Evolutionary conservation across 2,888 invertebrate genomes (phyloP).

Genomic region (Pycnomerus fuliginosus): DNA sequence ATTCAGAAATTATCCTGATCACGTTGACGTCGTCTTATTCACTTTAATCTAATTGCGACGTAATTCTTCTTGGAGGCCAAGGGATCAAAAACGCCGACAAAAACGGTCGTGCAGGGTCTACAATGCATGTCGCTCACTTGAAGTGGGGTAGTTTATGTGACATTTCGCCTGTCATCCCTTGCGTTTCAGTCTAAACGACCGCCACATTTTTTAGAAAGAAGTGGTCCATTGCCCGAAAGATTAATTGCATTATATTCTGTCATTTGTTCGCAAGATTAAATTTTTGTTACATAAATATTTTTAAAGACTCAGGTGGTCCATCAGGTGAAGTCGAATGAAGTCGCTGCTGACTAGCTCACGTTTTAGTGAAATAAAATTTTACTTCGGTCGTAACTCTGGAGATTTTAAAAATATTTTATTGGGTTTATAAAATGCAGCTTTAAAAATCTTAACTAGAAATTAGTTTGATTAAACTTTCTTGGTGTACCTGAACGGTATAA

Average conservation of each 20-base stretch:
- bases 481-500: too few species aligned
- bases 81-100: slow-evolving; percentile 28
- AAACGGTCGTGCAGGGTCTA: slow-evolving; percentile 25
- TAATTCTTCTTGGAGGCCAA: slow-evolving; percentile 15
- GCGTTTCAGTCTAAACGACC: slow-evolving; percentile 29
- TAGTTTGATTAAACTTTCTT: too few species aligned
- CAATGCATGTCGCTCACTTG: slow-evolving; percentile 31
- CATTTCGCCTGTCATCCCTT: slow-evolving; percentile 31
- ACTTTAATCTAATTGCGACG: not conserved
- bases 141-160: slow-evolving; percentile 31
- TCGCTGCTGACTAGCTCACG: slow-evolving; percentile 13
- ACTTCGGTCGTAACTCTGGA: slow-evolving; percentile 13
- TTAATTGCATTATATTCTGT: slow-evolving; percentile 31
- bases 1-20: slow-evolving; percentile 3
- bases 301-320: too few species aligned
- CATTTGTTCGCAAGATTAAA: slow-evolving; percentile 26
- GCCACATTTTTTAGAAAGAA: slow-evolving; percentile 27
- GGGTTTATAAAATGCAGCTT: too few species aligned
- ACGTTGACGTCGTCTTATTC: too few species aligned
- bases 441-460: too few species aligned
- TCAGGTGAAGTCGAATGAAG: not conserved
- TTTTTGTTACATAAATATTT: slow-evolving; percentile 21
- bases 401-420: too few species aligned
- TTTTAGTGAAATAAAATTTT: slow-evolving; percentile 19
- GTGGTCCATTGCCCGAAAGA: slow-evolving; percentile 24